Percentiles rank a stretch among this genome's conserved stretches.
These are phyloP conservation scores for Amphiura filiformis DNA, from an alignment of 35 echinoderm and acorn worm genomes.

Conservation along the genomic window DNA sequence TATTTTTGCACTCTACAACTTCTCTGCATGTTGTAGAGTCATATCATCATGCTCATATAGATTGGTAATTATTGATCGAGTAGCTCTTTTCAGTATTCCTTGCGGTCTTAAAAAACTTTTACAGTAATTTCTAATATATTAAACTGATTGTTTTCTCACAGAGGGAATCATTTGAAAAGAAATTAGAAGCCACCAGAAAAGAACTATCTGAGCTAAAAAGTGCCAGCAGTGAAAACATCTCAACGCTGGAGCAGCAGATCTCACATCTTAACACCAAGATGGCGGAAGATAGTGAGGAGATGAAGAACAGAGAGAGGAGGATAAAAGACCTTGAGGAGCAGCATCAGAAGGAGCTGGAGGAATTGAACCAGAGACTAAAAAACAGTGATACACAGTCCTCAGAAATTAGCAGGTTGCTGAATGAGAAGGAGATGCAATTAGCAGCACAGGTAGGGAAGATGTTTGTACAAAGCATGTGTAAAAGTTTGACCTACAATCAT, in stretches of 20 bases:
- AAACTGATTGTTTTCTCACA: not conserved
- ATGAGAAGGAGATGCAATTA: conserved; percentile 56
- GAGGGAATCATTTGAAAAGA: conserved; percentile 85
- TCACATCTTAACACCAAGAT: conserved; percentile 95
- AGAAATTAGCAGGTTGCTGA: conserved; percentile 25
- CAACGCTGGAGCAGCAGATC: conserved; percentile 86
- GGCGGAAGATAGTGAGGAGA: conserved; percentile 80
- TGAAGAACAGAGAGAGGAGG: conserved; percentile 15
- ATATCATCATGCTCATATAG: too few relatives aligned
- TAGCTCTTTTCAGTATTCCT: too few relatives aligned
- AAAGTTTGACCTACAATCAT: too few relatives aligned
- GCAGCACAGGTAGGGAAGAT: conserved; percentile 67
- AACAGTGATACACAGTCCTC: conserved; percentile 38
- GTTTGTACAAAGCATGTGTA: not conserved
- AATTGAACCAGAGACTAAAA: conserved; percentile 65
- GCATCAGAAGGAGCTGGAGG: conserved; percentile 56
- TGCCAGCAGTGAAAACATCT: conserved; percentile 67
- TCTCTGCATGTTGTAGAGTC: too few relatives aligned
- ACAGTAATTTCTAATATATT: too few relatives aligned
- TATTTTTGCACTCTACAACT: too few relatives aligned
- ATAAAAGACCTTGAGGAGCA: conserved; percentile 31
- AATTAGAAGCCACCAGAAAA: conserved; percentile 69
- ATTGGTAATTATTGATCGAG: too few relatives aligned
- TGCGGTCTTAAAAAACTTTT: too few relatives aligned
- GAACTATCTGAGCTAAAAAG: conserved; percentile 62